These are phyloP conservation scores for Argyresthia albistria DNA, from an alignment of 2,888 invertebrate genomes.

Conservation along the genomic window DNA sequence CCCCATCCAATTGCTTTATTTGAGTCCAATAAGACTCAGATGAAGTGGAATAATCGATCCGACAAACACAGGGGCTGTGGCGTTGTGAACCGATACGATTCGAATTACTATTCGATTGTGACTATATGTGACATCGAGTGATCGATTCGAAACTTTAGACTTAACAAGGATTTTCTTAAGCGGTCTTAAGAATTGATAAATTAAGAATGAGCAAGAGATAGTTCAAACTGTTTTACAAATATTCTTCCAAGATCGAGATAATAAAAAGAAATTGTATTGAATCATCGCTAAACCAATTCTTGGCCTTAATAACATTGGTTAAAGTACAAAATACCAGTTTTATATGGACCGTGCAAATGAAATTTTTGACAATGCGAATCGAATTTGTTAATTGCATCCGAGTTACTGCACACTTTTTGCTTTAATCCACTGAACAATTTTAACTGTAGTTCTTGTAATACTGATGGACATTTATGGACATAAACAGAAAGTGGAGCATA, in stretches of 20 bases:
- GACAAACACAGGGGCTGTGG: constrained; percentile 60
- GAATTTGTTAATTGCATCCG: background rate
- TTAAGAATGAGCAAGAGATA: no score
- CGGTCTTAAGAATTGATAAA: no score
- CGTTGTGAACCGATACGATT: constrained; percentile 37
- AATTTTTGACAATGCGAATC: background rate
- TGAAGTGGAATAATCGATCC: constrained; percentile 66
- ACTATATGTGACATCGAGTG: constrained; percentile 3
- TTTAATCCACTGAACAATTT: background rate
- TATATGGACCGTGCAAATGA: background rate
- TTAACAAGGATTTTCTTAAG: no score
- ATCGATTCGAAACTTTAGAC: background rate
- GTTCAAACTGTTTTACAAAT: no score
- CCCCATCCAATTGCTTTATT: constrained; percentile 15
- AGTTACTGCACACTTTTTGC: background rate
- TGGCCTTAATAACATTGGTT: no score
- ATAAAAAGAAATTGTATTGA: no score
- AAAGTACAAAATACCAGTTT: no score
- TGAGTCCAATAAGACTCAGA: constrained; percentile 56
- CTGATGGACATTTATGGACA: no score
- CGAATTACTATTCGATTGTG: constrained; percentile 7
- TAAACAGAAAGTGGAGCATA: no score
- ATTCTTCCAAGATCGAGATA: no score
- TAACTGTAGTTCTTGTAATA: no score
- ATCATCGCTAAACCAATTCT: no score